Base-by-base conservation (phyloP, 2,888 invertebrate genomes). In the Physocephala rufipes region DNA sequence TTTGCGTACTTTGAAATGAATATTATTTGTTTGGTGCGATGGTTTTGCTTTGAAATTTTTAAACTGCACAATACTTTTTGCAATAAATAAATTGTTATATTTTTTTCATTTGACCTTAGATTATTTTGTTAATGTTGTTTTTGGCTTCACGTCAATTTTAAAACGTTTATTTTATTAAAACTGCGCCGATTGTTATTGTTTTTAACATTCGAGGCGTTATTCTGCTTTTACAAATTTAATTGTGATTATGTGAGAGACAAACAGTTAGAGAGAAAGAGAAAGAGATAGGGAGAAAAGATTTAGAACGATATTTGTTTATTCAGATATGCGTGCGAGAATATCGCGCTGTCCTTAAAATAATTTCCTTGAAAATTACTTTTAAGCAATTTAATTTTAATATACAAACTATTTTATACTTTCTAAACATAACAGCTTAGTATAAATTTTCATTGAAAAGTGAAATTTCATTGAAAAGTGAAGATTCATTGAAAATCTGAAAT, bases 321-420 rank as follows among this genome's bases (percentile, higher is more conserved):
- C 58, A 24, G 24, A 58, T 28, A 16, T 28, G 16, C 24, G 15
- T 58, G 26, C 12, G 28, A 58, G n/a, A 15, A 26, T 26, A 45
- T 58, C 59, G 16, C 45, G 36, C 55, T 71, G 72, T 69, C 71
- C 71, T 74, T 69, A 71, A 74, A 74, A 72, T 72, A 62, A 21
- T 72, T 72, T 71, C 74, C 70, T 72, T 72, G 72, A 70, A 21
- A 43, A 26, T 21, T 36, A 36, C 36, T 36, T 36, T 7, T 36
- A 36, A 36, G 36, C 36, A 9, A 36, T 36, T 36, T 36, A 4
- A 9, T 36, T 36, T 36, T n/a, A n/a, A 36, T 36, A 36, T 36
- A 36, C 36, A 36, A 36, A 36, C 4, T 36, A 36, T 36, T 36
- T 36, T 36, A 7, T 36, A 7, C 36, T 36, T 36, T 36, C 9